phyloP scores from a whole-genome alignment of 2,797 vertebrate species.

The Onychomys arenicola region DNA sequence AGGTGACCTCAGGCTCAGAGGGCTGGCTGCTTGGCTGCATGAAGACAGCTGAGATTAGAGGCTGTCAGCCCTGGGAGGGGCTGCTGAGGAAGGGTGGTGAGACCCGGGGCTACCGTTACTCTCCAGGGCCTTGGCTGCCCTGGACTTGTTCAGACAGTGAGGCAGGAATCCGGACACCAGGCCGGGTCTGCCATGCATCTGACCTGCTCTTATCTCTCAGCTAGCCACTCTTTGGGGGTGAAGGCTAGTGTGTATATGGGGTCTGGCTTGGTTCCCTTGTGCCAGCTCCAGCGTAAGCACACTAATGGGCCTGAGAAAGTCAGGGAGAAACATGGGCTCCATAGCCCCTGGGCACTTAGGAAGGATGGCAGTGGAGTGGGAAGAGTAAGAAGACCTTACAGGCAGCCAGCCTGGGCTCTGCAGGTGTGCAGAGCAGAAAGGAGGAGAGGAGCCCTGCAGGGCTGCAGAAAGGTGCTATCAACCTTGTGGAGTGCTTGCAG shows the following conservation, averaged over 20 bases:
- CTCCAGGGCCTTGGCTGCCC: conserved; percentile 35
- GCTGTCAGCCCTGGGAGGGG: conserved; percentile 71
- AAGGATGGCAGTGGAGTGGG: not conserved
- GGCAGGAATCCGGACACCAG: conserved; percentile 68
- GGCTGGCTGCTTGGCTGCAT: conserved; percentile 70
- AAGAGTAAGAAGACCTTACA: not conserved
- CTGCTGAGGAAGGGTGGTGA: conserved; percentile 41
- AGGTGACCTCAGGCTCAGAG: conserved; percentile 83
- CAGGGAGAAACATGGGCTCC: conserved; percentile 71
- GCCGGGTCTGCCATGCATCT: conserved; percentile 27
- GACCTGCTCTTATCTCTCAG: not conserved
- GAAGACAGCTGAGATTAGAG: conserved; percentile 81
- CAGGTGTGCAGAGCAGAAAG: conserved; percentile 26
- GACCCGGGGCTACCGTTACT: conserved; percentile 61
- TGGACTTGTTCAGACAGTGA: conserved; percentile 80
- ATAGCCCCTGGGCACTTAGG: conserved; percentile 69
- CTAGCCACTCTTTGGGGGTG: not conserved
- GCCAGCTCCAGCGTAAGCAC: conserved; percentile 71
- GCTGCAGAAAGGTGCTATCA: not conserved
- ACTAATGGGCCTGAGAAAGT: conserved; percentile 70
- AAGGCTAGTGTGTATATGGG: not conserved
- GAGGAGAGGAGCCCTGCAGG: not conserved
- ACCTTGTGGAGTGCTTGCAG: not conserved
- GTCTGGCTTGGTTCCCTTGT: not conserved
- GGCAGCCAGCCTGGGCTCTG: not conserved